Evolutionary conservation across 2,113 vertebrate genomes (phyloP), one percentile per base, ranked within the genome.

Genomic region (Myotis davidii): DNA sequence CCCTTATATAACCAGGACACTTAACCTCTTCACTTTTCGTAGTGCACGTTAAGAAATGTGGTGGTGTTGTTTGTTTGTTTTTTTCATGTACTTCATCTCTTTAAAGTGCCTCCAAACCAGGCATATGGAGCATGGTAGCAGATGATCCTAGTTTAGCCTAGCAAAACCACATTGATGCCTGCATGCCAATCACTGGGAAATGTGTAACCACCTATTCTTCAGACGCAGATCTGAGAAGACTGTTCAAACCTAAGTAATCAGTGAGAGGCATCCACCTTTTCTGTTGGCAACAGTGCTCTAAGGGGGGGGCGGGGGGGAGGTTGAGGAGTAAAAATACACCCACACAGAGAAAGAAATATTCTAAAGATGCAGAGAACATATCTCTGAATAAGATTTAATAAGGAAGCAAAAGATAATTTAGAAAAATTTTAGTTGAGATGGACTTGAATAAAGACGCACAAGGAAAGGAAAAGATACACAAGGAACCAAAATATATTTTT

Each of bases 401-500:
- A 90, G 45, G 1, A 86, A 76, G 1, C 48, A 74, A 77, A 83
- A 73, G 37, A 65, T 18, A 77, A 72, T 69, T 74, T 77, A 87
- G 45, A 61, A 65, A 86, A 61, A 18, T 78, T 86, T 34, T 92
- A 90, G 65, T 61, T 39, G 48, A n/a, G 37, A 87, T 59, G 13
- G 34, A 91, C 69, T 93, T 34, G 25, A 91, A 87, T 74, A 88
- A 88, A 79, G 39, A 87, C 34, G 23, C 10, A 29, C 32, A 94
- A 56, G 42, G 20, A 56, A 56, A 23, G 21, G 23, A 56, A 56
- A 56, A 56, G 54, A 56, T 56, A 20, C 54, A 56, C 54, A 56
- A 56, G 20, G 20, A 56, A 56, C 1, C 18, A 21, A 54, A 54
- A 56, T 7, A 21, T 21, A 56, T 56, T 56, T 56, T 56, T 56